phyloP scores from a whole-genome alignment of 2,797 vertebrate species.

The Gallinago nigripennis region DNA sequence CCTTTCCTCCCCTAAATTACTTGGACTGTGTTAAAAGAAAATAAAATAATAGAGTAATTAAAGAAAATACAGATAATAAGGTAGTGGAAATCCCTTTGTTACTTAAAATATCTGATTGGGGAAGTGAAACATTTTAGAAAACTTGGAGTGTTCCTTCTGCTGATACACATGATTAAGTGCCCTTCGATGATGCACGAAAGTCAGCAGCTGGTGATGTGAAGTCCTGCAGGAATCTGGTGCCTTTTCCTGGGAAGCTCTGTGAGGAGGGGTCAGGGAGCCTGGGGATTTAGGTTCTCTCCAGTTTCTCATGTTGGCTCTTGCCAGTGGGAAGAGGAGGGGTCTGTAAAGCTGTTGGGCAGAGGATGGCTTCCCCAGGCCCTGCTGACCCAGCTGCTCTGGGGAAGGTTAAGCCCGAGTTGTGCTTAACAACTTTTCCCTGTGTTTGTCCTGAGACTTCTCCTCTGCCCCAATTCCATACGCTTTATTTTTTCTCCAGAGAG shows the following conservation, averaged over 20 bases:
- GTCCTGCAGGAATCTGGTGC: not conserved
- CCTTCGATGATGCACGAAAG: not conserved
- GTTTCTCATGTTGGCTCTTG: not conserved
- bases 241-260: not conserved
- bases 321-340: fast-evolving
- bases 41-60: not conserved
- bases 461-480: not conserved
- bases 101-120: not conserved
- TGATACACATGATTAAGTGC: not conserved
- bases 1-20: not conserved
- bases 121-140: not conserved
- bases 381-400: not conserved
- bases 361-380: not conserved
- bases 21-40: not conserved
- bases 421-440: not conserved
- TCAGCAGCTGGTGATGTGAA: not conserved
- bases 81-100: not conserved
- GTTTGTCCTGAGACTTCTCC: not conserved
- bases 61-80: not conserved
- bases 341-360: fast-evolving
- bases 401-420: not conserved
- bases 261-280: not conserved
- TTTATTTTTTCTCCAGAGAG: conserved; percentile 38
- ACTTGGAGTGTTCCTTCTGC: not conserved
- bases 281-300: not conserved